These are phyloP conservation scores for Strigops habroptila DNA, from an alignment of 2,113 vertebrate species.

Conservation along the genomic window DNA sequence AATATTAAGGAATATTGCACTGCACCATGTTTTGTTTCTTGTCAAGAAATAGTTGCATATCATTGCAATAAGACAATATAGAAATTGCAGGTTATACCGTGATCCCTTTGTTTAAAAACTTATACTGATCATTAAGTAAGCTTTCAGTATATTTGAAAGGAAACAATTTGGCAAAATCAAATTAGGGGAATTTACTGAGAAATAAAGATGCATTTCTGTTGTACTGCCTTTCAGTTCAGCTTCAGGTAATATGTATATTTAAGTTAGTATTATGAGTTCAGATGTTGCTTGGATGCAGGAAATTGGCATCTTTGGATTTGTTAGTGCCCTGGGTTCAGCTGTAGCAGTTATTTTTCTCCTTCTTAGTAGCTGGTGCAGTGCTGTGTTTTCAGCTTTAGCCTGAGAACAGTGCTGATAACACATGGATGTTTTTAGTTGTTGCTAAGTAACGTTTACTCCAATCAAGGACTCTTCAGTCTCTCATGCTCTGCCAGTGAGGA, in stretches of 20 bases:
- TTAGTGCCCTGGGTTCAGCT: too few species aligned
- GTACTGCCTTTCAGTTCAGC: background rate
- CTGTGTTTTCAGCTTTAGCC: too few species aligned
- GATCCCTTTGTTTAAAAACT: background rate
- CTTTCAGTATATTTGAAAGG: background rate
- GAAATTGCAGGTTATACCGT: background rate
- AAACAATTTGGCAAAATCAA: background rate
- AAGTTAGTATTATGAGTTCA: background rate
- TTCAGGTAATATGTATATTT: background rate
- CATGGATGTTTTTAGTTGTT: too few species aligned
- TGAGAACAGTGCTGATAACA: too few species aligned
- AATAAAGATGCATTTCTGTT: background rate
- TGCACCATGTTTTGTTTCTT: background rate
- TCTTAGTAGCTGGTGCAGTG: too few species aligned
- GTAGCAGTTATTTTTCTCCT: too few species aligned
- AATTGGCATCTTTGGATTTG: background rate
- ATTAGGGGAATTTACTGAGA: background rate
- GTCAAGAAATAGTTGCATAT: background rate
- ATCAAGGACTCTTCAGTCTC: too few species aligned
- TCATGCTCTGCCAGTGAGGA: too few species aligned
- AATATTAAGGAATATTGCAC: background rate
- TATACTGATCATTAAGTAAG: background rate
- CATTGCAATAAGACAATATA: background rate
- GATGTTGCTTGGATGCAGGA: background rate
- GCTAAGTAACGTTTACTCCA: too few species aligned